phyloP scores from a whole-genome alignment of 2,113 vertebrate species.

The Platysteira castanea region DNA sequence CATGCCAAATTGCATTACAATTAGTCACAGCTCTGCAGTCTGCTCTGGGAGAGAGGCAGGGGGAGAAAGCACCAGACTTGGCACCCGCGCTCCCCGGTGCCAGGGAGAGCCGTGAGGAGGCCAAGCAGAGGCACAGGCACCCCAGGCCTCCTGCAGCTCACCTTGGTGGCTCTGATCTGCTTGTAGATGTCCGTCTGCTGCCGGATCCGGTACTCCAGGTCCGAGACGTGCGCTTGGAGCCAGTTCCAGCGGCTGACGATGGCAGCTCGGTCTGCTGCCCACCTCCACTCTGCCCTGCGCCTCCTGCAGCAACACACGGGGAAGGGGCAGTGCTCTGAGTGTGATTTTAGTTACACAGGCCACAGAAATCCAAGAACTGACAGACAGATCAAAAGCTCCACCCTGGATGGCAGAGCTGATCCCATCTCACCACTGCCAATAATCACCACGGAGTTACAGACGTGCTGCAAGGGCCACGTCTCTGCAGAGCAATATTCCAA shows the following conservation, averaged over 20 bases:
- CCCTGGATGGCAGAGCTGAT: neutral
- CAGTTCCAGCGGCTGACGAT: constrained; percentile 99
- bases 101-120: neutral
- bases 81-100: rapidly evolving
- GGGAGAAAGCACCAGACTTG: neutral
- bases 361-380: neutral
- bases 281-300: constrained; percentile 91
- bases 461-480: neutral
- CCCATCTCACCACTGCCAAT: neutral
- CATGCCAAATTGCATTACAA: neutral
- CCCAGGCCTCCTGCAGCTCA: constrained; percentile 24
- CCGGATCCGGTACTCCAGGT: constrained; percentile 97
- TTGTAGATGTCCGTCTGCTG: constrained; percentile 97
- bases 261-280: constrained; percentile 90
- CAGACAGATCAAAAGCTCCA: neutral
- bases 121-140: rapidly evolving
- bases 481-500: neutral
- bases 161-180: constrained; percentile 94
- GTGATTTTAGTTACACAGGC: neutral
- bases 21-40: neutral
- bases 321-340: neutral
- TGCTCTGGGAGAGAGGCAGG: neutral
- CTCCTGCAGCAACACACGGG: constrained; percentile 76
- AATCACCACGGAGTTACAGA: neutral
- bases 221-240: constrained; percentile 97